A percentile compares a stretch with the other conserved stretches of the same genome.
These are phyloP conservation scores for Timema cristinae DNA, from an alignment of 2,888 invertebrate genomes.

Conservation along the genomic window DNA sequence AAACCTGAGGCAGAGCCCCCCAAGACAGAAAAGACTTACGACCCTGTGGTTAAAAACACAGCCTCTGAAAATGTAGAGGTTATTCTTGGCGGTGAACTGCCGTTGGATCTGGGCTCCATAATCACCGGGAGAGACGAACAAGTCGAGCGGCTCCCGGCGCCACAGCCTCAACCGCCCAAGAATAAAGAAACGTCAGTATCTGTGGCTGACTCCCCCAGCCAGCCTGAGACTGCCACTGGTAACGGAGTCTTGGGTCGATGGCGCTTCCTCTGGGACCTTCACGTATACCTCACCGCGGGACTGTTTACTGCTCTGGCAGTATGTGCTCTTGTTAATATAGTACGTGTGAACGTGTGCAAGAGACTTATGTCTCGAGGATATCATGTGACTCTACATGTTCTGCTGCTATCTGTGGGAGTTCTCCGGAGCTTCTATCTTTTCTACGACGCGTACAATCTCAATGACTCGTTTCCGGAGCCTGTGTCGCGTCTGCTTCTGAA, in stretches of 20 bases:
- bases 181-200: constrained; percentile 27
- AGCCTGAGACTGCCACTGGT: constrained; percentile 16
- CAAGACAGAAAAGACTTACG: constrained; percentile 20
- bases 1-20: constrained; percentile 32
- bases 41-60: constrained; percentile 6
- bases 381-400: constrained; percentile 78
- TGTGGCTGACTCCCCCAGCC: constrained; percentile 15
- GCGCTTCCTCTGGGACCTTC: constrained; percentile 87
- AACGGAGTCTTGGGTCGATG: constrained; percentile 44
- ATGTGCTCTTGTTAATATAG: constrained; percentile 80
- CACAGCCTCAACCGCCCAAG: constrained; percentile 42
- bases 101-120: constrained; percentile 32
- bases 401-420: constrained; percentile 76
- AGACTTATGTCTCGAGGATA: constrained; percentile 84
- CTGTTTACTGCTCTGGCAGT: constrained; percentile 80
- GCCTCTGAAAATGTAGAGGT: neutral
- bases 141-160: constrained; percentile 42
- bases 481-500: constrained; percentile 79
- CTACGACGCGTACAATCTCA: constrained; percentile 89
- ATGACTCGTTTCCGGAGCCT: constrained; percentile 68
- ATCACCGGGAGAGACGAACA: constrained; percentile 35
- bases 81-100: constrained; percentile 30
- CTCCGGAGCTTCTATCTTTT: constrained; percentile 82
- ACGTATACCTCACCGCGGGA: constrained; percentile 81
- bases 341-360: constrained; percentile 79